Evolutionary conservation across 2,888 invertebrate species (phyloP), one percentile per base, ranked within the genome.

Genomic region (Trissoscelio sp.): DNA sequence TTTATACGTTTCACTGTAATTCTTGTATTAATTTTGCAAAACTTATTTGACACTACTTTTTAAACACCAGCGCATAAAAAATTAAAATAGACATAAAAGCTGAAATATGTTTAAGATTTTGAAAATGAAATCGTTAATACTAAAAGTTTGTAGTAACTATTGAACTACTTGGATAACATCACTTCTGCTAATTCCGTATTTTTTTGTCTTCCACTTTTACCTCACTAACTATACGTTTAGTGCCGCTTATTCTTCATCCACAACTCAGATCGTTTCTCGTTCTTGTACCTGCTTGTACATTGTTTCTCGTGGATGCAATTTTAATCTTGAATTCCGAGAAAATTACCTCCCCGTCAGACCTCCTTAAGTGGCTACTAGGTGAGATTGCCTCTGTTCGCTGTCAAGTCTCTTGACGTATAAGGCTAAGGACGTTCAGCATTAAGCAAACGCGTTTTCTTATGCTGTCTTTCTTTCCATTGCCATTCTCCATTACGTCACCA

Each of bases 271-370:
- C 84, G 82, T 78, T 83, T 57, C 75, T 62, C 62, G 53, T 46
- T 82, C 53, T 79, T 70, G 74, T 83, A 72, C 67, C 81, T 77
- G 57, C 79, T 83, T 78, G 82, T 85, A 86, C 85, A 85, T 84
- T 79, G 85, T 85, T 85, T 85, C 83, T 79, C 79, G 34, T 85
- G 86, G 86, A 89, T 90, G 89, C 90, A 90, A 91, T 91, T 91
- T 91, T 91, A 90, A 91, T 91, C 90, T 89, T 87, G 89, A 89
- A 91, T 91, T 91, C 88, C 89, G 84, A 87, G 90, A 89, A 90
- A 91, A 90, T 91, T 90, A 89, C 90, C 88, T 88, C 86, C 86
- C 88, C 89, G 88, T 90, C 90, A 88, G 88, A 89, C 83, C 88
- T 87, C 86, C 85, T 90, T 90, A 89, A 89, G 86, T 86, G 88